phyloP scores from a whole-genome alignment of 2,888 invertebrate genomes.

The Chalcosyrphus nemorum region DNA sequence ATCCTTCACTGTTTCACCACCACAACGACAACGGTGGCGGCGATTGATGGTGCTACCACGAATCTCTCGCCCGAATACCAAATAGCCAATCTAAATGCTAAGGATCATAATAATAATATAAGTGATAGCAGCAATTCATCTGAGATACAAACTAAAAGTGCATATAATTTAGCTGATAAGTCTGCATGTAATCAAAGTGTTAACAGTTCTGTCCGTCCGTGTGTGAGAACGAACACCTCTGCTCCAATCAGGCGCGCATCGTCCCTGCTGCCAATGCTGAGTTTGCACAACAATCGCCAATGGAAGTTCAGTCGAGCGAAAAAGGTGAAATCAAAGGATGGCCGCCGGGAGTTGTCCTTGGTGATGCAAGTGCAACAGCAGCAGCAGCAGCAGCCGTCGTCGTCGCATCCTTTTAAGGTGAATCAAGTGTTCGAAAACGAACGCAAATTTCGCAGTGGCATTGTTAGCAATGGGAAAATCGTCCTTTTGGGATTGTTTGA shows the following conservation, averaged over 20 bases:
- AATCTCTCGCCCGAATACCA: not conserved
- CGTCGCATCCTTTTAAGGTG: slow-evolving; percentile 79
- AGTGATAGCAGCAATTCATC: slow-evolving; percentile 26
- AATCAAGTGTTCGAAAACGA: slow-evolving; percentile 82
- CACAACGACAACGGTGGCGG: not conserved
- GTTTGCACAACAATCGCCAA: slow-evolving; percentile 39
- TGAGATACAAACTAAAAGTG: slow-evolving; percentile 22
- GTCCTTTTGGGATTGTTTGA: slow-evolving; percentile 91
- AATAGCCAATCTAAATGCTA: slow-evolving; percentile 2
- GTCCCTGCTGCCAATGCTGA: slow-evolving; percentile 14
- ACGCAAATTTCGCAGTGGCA: slow-evolving; percentile 77
- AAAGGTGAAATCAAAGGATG: slow-evolving; percentile 55
- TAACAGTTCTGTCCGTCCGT: slow-evolving; percentile 62
- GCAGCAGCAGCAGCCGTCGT: slow-evolving; percentile 49
- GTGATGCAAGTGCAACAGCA: slow-evolving; percentile 64
- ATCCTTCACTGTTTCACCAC: slow-evolving; percentile 53
- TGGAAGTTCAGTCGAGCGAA: slow-evolving; percentile 57
- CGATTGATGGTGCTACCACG: not conserved
- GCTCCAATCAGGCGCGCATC: slow-evolving; percentile 26
- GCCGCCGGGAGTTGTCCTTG: slow-evolving; percentile 66
- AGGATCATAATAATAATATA: slow-evolving; percentile 13
- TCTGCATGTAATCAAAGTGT: slow-evolving; percentile 54
- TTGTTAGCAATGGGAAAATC: slow-evolving; percentile 83
- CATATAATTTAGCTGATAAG: slow-evolving; percentile 30
- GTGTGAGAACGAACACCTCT: slow-evolving; percentile 14